Conservation (phyloP, 2,888 invertebrate genomes). For the Hofmannophila pseudospretella region DNA sequence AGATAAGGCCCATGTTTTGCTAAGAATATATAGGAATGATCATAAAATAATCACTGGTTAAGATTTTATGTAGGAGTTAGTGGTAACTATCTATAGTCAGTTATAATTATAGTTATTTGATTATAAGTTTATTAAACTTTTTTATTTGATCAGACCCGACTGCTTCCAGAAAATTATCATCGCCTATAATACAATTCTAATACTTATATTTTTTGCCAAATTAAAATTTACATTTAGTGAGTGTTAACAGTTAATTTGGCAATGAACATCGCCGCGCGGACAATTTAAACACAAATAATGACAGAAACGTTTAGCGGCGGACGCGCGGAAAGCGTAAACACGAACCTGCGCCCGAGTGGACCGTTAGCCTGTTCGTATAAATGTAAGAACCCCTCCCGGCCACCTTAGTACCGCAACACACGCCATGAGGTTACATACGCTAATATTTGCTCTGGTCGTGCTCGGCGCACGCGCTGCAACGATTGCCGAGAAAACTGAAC, state of each 20-base stretch:
- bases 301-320: slow-evolving; percentile 53
- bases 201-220: background rate
- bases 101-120: no score
- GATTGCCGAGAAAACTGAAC: slow-evolving; percentile 27
- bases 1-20: no score
- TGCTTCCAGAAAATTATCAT: background rate
- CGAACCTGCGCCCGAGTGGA: slow-evolving; percentile 32
- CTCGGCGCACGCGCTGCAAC: slow-evolving; percentile 49
- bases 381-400: slow-evolving; percentile 37
- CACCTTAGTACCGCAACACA: slow-evolving; percentile 41
- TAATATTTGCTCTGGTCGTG: slow-evolving; percentile 38
- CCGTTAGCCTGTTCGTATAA: slow-evolving; percentile 66
- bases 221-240: slow-evolving; percentile 9
- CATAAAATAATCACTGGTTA: no score
- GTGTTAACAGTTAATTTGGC: slow-evolving; percentile 23
- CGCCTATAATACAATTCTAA: slow-evolving; percentile 3
- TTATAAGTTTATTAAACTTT: no score
- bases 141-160: no score
- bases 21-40: no score
- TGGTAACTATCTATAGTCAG: no score
- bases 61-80: no score
- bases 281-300: slow-evolving; percentile 60
- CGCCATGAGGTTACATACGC: slow-evolving; percentile 59
- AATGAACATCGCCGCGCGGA: slow-evolving; percentile 23
- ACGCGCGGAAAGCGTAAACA: slow-evolving; percentile 46